Base-by-base conservation (phyloP, 2,113 vertebrate species). In the Pygathrix nemaeus region DNA sequence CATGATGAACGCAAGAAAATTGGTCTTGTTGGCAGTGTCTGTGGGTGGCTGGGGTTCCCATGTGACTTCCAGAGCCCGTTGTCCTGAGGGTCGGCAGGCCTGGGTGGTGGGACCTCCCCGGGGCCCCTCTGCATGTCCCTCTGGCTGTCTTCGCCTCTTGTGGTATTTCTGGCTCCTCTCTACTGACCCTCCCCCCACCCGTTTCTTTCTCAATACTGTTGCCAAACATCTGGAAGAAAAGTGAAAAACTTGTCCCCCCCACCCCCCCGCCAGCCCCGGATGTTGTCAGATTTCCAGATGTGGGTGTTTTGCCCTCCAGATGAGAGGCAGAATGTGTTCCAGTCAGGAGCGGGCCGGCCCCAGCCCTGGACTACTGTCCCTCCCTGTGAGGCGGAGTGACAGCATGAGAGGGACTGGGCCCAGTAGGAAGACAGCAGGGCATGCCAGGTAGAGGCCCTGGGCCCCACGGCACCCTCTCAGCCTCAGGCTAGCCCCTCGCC, bases 201-300 rank as follows among this genome's bases (percentile, higher is more conserved):
- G 72, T 94, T 72, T 93, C 88, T 96, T 95, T 97, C 96, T 97
- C 85, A 95, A 96, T 94, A 93, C 84, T 96, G 14, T 80, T 96
- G 98, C 98, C 98, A 97, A 95, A 95, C 96, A 98, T 98, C 95
- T 98, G 97, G 97, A 93, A 96, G 90, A 96, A 98, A 98, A 98
- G 97, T 97, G 97, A 98, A 98, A 98, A 95, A 93, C 88, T 93
- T 61, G 87, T 75, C 86, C 94, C 76, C 52, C 48, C 48, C 13
- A 14, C 48, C 13, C 48, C 48, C 48, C 73, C 64, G n/a, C 93
- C 84, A 76, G 50, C 25, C 80, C 97, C 95, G 96, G 97, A 98
- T 96, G 72, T 75, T 97, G 97, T 98, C 96, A 97, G 92, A 92
- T 96, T 97, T 97, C 97, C 98, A 98, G 94, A 97, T 96, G 98